phyloP scores from a whole-genome alignment of 2,888 invertebrate species.

The Trissoscelio sp. region DNA sequence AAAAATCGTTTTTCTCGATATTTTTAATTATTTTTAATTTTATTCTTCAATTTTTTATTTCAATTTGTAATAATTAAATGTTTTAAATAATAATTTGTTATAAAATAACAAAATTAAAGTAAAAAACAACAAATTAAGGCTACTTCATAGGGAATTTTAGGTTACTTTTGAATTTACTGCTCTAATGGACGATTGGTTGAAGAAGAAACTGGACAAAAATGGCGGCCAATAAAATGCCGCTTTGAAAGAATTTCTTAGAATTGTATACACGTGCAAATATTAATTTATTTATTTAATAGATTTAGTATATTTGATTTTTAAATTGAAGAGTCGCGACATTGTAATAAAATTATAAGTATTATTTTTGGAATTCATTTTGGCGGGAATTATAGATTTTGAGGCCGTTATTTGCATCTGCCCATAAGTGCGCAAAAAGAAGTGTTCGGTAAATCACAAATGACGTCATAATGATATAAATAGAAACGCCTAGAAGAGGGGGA shows the following conservation, averaged over 20 bases:
- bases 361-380: background rate
- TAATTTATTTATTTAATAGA: background rate
- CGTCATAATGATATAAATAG: slow-evolving; percentile 7
- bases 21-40: too few species aligned
- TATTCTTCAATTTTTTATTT: too few species aligned
- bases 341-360: background rate
- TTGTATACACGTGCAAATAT: background rate
- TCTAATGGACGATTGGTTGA: background rate
- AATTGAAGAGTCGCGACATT: background rate
- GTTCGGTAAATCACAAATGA: background rate
- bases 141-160: background rate
- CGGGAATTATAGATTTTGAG: background rate
- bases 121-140: background rate
- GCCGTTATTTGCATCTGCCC: background rate
- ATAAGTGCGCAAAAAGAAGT: background rate
- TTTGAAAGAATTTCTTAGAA: background rate
- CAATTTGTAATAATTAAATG: too few species aligned
- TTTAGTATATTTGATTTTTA: background rate
- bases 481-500: background rate
- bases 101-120: background rate
- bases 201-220: background rate
- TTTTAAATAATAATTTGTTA: background rate
- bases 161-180: background rate
- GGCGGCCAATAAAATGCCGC: background rate
- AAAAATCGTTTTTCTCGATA: background rate